A percentile compares a stretch with the other conserved stretches of the same genome.
These are phyloP conservation scores for Epirrhoe tristata DNA, from an alignment of 2,888 invertebrate genomes.

Conservation along the genomic window DNA sequence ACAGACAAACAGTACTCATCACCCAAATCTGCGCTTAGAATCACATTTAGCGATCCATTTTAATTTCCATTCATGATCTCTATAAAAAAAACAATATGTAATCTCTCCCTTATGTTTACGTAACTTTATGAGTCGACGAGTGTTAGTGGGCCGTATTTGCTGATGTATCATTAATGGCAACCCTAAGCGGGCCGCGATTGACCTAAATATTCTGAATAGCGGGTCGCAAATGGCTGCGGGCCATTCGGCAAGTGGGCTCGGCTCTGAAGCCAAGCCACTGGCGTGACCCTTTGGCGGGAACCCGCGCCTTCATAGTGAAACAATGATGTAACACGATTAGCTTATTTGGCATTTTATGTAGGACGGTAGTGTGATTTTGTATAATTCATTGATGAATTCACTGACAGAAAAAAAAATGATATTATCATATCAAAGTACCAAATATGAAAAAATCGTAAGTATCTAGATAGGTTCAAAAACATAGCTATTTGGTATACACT, in stretches of 20 bases:
- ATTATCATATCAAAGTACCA: too few relatives aligned
- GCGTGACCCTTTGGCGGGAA: constrained; percentile 53
- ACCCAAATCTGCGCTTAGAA: too few relatives aligned
- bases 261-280: constrained; percentile 20
- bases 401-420: constrained; percentile 15
- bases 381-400: constrained; percentile 25
- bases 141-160: constrained; percentile 4
- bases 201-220: constrained; percentile 65
- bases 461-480: too few relatives aligned
- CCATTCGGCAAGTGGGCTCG: constrained; percentile 33
- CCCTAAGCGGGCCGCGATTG: constrained; percentile 56
- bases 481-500: too few relatives aligned
- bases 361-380: constrained; percentile 22
- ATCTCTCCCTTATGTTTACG: background rate
- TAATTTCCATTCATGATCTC: background rate
- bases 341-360: constrained; percentile 30
- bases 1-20: too few relatives aligned
- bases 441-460: too few relatives aligned
- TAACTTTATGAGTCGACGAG: background rate
- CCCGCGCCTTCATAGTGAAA: constrained; percentile 45
- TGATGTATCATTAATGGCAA: constrained; percentile 26
- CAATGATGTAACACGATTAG: constrained; percentile 41
- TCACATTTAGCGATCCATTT: too few relatives aligned
- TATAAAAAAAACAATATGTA: background rate
- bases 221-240: constrained; percentile 44